phyloP scores from a whole-genome alignment of 2,888 invertebrate species.

The Oeneis ivallda region DNA sequence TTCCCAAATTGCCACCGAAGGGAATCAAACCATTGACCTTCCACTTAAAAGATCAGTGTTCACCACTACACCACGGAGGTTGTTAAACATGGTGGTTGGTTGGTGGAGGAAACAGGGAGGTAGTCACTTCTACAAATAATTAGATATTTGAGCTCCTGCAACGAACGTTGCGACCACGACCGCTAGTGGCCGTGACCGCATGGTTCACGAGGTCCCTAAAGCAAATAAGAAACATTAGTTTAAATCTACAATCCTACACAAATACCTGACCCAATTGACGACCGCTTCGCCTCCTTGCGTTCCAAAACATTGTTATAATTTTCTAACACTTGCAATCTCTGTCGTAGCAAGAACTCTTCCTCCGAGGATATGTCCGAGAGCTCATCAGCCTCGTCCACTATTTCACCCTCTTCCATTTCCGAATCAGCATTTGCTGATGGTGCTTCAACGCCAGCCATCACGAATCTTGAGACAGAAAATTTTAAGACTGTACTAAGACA shows the following conservation, averaged over 20 bases:
- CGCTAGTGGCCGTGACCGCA: too few relatives aligned
- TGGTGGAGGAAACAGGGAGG: too few relatives aligned
- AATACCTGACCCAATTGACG: constrained; percentile 56
- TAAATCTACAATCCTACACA: background rate
- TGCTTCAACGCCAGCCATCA: constrained; percentile 61
- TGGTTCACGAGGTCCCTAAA: too few relatives aligned
- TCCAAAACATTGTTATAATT: constrained; percentile 77
- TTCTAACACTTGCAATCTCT: constrained; percentile 71
- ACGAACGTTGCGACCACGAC: too few relatives aligned
- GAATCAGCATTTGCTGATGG: constrained; percentile 57
- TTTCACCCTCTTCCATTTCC: constrained; percentile 78
- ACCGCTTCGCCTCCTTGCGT: constrained; percentile 69
- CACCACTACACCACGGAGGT: too few relatives aligned
- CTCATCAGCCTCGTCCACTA: constrained; percentile 69
- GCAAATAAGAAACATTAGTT: background rate
- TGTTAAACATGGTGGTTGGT: too few relatives aligned
- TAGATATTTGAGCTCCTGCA: too few relatives aligned
- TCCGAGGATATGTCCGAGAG: constrained; percentile 77
- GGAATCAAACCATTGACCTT: too few relatives aligned
- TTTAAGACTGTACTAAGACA: too few relatives aligned
- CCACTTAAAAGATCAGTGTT: too few relatives aligned
- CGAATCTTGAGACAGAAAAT: constrained; percentile 20
- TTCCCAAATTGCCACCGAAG: too few relatives aligned
- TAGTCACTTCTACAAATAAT: too few relatives aligned
- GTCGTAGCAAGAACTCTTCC: constrained; percentile 71